phyloP scores from a whole-genome alignment of 2,888 invertebrate species.

The Euzophera pinguis region DNA sequence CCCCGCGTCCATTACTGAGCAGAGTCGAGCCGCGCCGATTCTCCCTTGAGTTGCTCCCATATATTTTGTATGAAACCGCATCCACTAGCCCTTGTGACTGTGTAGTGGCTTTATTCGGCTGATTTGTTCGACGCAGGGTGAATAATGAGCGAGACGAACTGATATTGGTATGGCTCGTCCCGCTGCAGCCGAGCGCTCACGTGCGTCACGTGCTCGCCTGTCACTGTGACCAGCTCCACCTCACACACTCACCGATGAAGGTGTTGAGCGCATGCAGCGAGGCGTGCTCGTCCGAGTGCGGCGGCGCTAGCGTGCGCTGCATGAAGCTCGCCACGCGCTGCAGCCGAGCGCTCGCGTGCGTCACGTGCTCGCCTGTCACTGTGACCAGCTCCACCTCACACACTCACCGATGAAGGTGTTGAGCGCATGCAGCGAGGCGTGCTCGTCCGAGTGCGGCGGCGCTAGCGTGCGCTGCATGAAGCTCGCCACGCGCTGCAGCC shows the following conservation, averaged over 20 bases:
- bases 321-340: constrained; percentile 88
- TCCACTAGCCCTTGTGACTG: no score
- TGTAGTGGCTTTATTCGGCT: no score
- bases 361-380: constrained; percentile 84
- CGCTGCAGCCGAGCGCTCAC: constrained; percentile 88
- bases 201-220: constrained; percentile 85
- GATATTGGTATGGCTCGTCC: constrained; percentile 84
- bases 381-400: constrained; percentile 56
- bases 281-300: constrained; percentile 81
- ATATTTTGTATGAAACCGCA: no score
- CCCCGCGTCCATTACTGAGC: no score
- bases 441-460: constrained; percentile 78
- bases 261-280: constrained; percentile 88
- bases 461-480: constrained; percentile 81
- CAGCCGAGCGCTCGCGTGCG: constrained; percentile 86
- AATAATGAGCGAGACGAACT: constrained; percentile 57
- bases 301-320: constrained; percentile 57
- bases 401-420: constrained; percentile 83
- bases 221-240: constrained; percentile 75
- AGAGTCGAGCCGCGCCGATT: no score
- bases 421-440: constrained; percentile 87
- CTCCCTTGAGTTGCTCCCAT: no score
- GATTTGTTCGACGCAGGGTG: no score
- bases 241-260: constrained; percentile 77
- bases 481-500: constrained; percentile 85